Evolutionary conservation across 1,140 invertebrate genomes (phyloP).

Genomic region (Drosophila hydei): DNA sequence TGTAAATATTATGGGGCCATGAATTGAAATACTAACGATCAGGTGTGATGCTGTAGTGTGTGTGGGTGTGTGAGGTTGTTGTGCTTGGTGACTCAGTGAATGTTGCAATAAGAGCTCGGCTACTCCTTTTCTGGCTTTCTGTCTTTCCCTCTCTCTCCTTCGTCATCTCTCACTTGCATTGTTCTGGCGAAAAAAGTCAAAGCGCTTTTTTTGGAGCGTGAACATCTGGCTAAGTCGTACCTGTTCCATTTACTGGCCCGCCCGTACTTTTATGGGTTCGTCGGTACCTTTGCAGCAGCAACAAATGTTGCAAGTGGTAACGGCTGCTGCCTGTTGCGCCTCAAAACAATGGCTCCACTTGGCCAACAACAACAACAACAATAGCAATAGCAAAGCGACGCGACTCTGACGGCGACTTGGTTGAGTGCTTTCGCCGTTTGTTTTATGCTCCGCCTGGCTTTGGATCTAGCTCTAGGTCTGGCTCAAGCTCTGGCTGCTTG

Average conservation of each 20-base stretch:
- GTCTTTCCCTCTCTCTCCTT: not conserved
- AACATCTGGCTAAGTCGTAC: conserved; percentile 71
- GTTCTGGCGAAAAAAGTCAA: conserved; percentile 63
- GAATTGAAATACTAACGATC: conserved; percentile 49
- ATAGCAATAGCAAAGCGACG: conserved; percentile 12
- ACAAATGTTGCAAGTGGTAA: conserved; percentile 62
- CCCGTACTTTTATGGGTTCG: conserved; percentile 80
- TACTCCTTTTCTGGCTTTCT: conserved; percentile 8
- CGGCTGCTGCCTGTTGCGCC: conserved; percentile 49
- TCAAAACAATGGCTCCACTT: conserved; percentile 48
- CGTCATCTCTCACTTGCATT: conserved; percentile 28
- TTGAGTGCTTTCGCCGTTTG: conserved; percentile 74
- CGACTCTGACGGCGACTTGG: conserved; percentile 60
- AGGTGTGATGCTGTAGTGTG: conserved; percentile 1
- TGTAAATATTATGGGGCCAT: conserved; percentile 61
- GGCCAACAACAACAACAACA: conserved; percentile 33
- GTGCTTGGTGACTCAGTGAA: conserved; percentile 30
- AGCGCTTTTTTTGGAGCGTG: conserved; percentile 76
- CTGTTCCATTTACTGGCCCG: conserved; percentile 77
- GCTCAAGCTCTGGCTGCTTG: conserved; percentile 35
- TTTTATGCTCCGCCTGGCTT: conserved; percentile 74
- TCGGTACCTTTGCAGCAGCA: conserved; percentile 61
- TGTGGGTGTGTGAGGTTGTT: conserved; percentile 5
- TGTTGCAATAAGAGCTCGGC: conserved; percentile 2
- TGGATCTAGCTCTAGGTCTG: conserved; percentile 46